Evolutionary conservation across 1,140 invertebrate genomes (phyloP), one percentile per base, ranked within the genome.

Genomic region (Sogatella furcifera): DNA sequence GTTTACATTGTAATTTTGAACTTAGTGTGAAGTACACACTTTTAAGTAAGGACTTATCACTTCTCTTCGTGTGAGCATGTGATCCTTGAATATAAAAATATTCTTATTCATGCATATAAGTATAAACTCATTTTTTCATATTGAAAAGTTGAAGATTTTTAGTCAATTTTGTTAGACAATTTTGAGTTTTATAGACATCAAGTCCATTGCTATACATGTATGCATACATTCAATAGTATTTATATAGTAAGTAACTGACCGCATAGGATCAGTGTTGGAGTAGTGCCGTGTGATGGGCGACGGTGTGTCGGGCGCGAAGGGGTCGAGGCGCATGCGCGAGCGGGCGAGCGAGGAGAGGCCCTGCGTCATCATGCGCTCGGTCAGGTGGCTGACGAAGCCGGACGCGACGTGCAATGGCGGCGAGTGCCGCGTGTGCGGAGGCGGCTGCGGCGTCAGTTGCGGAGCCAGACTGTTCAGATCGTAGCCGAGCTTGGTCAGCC

Each of bases 391-490:
- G 15, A 90, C 70, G 69, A 90, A 90, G 10, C 88, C 88, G 0
- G 88, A 90, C 67, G 87, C 85, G 0, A 89, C 83, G 21, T 82
- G 61, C 34, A 73, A 80, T 21, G 81, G 75, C 67, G 77, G 60
- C 68, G 72, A 65, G 63, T n/a, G n/a, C n/a, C 76, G 71, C 65
- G 80, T 76, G 24, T 78, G 66, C 59, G 14, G 57, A 80, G 57
- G 81, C 78, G 28, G 82, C 78, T 61, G 86, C 19, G 53, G 24
- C 11, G 60, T 24, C 38, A 91, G 75, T 69, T 92, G 90, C 0
- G 92, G 92, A n/a, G 90, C 86, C 54, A 96, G 73, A 58, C 84
- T 90, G 62, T 86, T 83, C n/a, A 95, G 75, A 64, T 94, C 85
- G 67, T 90, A 94, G 22, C 92, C 92, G 1, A 95, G 79, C 52